Evolutionary conservation across 2,113 vertebrate species (phyloP), one percentile per base, ranked within the genome.

Genomic region (Lucifuga dentata): DNA sequence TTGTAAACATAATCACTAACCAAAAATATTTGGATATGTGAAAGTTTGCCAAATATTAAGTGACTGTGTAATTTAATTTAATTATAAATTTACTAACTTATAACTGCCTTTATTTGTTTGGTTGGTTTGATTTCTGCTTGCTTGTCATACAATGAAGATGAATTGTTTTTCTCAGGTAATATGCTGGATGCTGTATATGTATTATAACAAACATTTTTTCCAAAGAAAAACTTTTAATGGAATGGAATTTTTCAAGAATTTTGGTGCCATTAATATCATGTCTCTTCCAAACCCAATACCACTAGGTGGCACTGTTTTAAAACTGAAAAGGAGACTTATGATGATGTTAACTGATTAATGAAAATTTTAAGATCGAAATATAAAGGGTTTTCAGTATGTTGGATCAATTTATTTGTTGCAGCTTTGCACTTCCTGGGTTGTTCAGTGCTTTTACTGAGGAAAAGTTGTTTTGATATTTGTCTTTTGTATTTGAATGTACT

Each of bases 111-210:
- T 65, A 59, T 80, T 56, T 73, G 3, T 46, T 19, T 45, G 38
- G 12, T n/a, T 29, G 15, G 24, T 32, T 57, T 20, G 12, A n/a
- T 55, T 65, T 40, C 29, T 44, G 19, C 32, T 56, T 70, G 23
- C 76, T 56, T 70, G 43, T 52, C 72, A 63, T 59, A 32, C 60
- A 36, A 55, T 46, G 65, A 2, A 53, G 63, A 55, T 76, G 23
- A 64, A 71, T 35, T 20, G 11, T 68, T 78, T 57, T 71, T n/a
- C 86, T 90, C 88, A 90, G 85, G 89, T 88, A 81, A 72, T 56
- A 49, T 62, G 26, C 61, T 68, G 32, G 29, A 73, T 73, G 53
- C 46, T 84, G 55, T 29, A 7, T 29, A 29, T 3, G 26, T 29
- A 29, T 29, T 29, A 16, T 50, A 50, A 57, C n/a, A 56, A 19